Conservation (phyloP, 2,888 invertebrate species). For the Xestia c-nigrum region DNA sequence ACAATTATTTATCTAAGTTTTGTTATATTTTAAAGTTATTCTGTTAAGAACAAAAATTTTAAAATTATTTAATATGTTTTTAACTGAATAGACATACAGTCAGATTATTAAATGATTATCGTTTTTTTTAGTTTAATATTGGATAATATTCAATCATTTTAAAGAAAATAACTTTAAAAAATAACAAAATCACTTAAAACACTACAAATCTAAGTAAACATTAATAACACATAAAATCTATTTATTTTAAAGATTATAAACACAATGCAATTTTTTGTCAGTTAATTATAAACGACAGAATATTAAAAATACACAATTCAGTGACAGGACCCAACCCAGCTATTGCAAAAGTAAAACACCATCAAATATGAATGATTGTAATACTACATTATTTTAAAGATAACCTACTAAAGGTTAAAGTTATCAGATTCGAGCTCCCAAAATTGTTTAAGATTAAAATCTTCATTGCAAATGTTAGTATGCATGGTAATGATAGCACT, state of each 20-base stretch:
- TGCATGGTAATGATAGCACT: too few species aligned
- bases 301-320: constrained; percentile 60
- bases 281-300: constrained; percentile 56
- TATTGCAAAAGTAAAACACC: constrained; percentile 73
- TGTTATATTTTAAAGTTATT: constrained; percentile 42
- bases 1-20: constrained; percentile 35
- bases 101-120: background rate
- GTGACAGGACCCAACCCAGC: constrained; percentile 85
- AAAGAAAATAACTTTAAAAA: constrained; percentile 40
- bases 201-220: constrained; percentile 24
- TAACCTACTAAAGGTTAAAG: too few species aligned
- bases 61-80: constrained; percentile 1
- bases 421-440: too few species aligned
- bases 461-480: too few species aligned
- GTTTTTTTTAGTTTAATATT: background rate
- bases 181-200: constrained; percentile 5
- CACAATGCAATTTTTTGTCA: constrained; percentile 54
- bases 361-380: constrained; percentile 80
- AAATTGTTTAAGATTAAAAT: too few species aligned
- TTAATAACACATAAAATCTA: constrained; percentile 25
- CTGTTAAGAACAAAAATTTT: constrained; percentile 8
- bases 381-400: constrained; percentile 14
- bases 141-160: background rate
- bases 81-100: constrained; percentile 11
- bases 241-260: constrained; percentile 47